Evolutionary conservation across 2,113 vertebrate genomes (phyloP), one percentile per base, ranked within the genome.

Genomic region (Leptodactylus fuscus): DNA sequence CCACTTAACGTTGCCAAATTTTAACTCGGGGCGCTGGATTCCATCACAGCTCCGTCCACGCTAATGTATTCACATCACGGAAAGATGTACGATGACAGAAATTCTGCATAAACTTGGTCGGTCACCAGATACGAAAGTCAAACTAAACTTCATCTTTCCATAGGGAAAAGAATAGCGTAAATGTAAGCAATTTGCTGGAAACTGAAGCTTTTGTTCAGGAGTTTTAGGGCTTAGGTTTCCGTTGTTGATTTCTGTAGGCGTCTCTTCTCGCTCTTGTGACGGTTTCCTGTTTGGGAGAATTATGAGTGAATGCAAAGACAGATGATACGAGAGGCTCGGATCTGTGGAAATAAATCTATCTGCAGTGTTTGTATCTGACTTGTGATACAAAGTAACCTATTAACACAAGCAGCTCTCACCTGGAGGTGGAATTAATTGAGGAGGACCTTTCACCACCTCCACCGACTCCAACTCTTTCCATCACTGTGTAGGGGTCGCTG

Each of bases 61-160:
- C 62, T 85, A 70, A 76, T 55, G 75, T 46, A 85, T 79, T 55
- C 62, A 71, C 46, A 76, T 77, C 83, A 78, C 74, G 60, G 34
- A 65, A 78, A 51, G 38, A 36, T 11, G 29, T 34, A 69, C 65
- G 83, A 85, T 85, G 74, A 85, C 74, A 85, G 55, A 79, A 71
- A 85, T 55, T 5, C 34, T 58, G n/a, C 75, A 65, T 79, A 70
- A 80, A 65, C 62, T 69, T 71, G 74, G 41, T 38, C 24, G n/a
- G 29, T 60, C 53, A 46, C 29, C 81, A 71, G 46, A 53, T 55
- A 22, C 80, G 34, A 34, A 41, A 65, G 60, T 65, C 81, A 82
- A 82, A 44, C 29, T 60, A 16, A 76, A 84, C 58, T 51, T 83
- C 51, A 53, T 46, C 22, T 77, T 84, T 84, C 69, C 34, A 46